Evolutionary conservation across 2,888 invertebrate genomes (phyloP).

Genomic region (Melipona bicolor): DNA sequence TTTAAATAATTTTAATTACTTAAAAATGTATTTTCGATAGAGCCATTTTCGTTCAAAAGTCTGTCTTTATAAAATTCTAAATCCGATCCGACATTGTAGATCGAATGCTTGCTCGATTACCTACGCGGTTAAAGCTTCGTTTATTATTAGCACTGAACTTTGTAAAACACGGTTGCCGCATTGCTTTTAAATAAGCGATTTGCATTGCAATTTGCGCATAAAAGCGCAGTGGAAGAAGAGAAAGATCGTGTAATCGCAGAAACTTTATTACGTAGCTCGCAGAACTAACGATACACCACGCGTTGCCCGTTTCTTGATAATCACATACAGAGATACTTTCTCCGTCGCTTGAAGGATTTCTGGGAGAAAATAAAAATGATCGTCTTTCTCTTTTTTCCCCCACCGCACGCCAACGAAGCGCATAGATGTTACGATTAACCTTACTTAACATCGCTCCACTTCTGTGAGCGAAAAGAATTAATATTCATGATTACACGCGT

Average conservation of each 20-base stretch:
- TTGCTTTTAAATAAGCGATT: neutral
- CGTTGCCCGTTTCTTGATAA: slow-evolving; percentile 40
- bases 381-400: slow-evolving; percentile 37
- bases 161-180: neutral
- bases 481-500: neutral
- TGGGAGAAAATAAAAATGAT: slow-evolving; percentile 45
- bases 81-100: too few relatives aligned
- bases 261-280: slow-evolving; percentile 13
- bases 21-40: neutral
- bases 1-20: neutral
- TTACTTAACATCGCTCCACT: neutral
- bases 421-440: slow-evolving; percentile 9
- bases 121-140: neutral
- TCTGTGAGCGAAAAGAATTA: neutral
- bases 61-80: too few relatives aligned
- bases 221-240: neutral
- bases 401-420: neutral
- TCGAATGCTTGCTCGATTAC: neutral
- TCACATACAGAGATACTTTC: slow-evolving; percentile 57
- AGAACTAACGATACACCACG: slow-evolving; percentile 30
- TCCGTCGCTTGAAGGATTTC: slow-evolving; percentile 58
- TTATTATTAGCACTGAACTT: neutral
- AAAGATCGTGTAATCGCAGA: slow-evolving; percentile 14
- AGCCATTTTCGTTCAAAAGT: neutral
- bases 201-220: neutral